Evolutionary conservation across 2,113 vertebrate species (phyloP).

Genomic region (Phaethon lepturus): DNA sequence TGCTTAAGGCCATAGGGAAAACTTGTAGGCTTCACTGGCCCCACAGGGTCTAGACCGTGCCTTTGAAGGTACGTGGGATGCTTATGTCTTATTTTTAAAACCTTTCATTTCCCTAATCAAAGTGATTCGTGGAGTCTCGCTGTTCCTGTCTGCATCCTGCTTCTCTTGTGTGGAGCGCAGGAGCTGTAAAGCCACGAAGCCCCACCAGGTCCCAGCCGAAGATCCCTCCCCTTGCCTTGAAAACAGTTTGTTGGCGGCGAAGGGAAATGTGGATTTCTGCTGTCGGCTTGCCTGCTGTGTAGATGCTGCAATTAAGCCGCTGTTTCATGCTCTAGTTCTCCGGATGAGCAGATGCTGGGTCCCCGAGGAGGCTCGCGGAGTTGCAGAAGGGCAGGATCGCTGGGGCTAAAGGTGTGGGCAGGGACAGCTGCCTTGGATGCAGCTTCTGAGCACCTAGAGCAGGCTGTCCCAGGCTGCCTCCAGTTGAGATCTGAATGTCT

Average conservation of each 20-base stretch:
- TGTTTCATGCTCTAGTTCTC: background rate
- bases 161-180: background rate
- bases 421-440: background rate
- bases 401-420: background rate
- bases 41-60: background rate
- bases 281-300: background rate
- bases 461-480: background rate
- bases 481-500: fast-evolving
- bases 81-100: background rate
- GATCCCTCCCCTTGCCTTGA: background rate
- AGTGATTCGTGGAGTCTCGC: background rate
- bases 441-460: background rate
- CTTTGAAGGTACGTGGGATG: background rate
- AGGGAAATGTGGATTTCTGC: fast-evolving
- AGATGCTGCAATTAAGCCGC: background rate
- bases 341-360: background rate
- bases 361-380: background rate
- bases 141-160: background rate
- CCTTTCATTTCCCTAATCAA: background rate
- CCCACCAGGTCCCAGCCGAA: background rate
- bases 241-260: background rate
- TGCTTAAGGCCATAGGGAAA: background rate
- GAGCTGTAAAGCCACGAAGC: background rate
- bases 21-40: background rate
- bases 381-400: background rate